Base-by-base conservation (phyloP, 2,888 invertebrate species). In the Cheiracanthium punctorium region DNA sequence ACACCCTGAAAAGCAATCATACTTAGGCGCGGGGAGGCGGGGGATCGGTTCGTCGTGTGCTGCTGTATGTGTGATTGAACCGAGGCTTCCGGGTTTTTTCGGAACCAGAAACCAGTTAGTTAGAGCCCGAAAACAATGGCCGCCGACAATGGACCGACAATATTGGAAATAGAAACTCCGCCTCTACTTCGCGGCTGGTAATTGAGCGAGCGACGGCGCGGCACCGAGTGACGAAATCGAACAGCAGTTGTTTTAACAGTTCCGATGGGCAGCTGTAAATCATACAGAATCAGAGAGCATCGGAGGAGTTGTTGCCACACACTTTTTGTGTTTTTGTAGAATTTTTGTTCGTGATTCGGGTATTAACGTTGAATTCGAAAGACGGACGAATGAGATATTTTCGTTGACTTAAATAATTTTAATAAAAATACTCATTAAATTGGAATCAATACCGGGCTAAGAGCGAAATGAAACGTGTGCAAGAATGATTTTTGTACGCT, bases 11-110 rank as follows among this genome's bases (percentile, higher is more conserved):
- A 67, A 67, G 84, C 79, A 84, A 82, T 82, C 82, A 82, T 65
- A 82, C 58, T 71, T 69, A 10, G 43, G 20, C 52, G 32, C 1
- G 71, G 76, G 76, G 71, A 70, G 72, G n/a, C n/a, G n/a, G n/a
- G n/a, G n/a, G n/a, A n/a, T n/a, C n/a, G n/a, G n/a, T n/a, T n/a
- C n/a, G n/a, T n/a, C n/a, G n/a, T n/a, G n/a, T n/a, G n/a, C n/a
- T n/a, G n/a, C n/a, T 77, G 82, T 82, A 76, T 75, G 72, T 72
- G 84, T 84, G 84, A 84, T 70, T 79, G 79, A 79, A 84, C 79
- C 73, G 77, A 24, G 29, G 82, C 77, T 84, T 84, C 82, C 82
- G 79, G 73, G 76, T 79, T 67, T 64, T 43, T 52, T 10, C 14
- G 58, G 58, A 32, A 17, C n/a, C 32, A 17, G 14, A n/a, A 14